Conservation (phyloP, 2,888 invertebrate genomes). For the Pseudococcus jackbeardsleyi region DNA sequence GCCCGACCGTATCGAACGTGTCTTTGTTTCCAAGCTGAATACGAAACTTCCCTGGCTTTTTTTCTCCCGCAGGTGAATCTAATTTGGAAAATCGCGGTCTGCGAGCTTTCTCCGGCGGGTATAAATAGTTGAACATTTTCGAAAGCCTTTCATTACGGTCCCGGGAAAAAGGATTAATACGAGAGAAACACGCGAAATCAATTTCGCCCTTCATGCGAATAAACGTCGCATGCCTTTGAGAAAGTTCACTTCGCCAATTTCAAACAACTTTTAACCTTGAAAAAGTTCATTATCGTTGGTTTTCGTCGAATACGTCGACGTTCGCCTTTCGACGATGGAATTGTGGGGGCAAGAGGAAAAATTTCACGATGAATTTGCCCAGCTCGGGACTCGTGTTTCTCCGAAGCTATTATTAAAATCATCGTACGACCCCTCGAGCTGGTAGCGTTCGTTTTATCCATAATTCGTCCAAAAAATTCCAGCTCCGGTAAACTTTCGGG, state of each 20-base stretch:
- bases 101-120: not conserved
- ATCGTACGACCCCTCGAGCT: not conserved
- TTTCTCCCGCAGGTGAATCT: too few species aligned
- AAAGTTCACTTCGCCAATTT: not conserved
- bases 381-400: not conserved
- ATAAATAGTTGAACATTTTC: not conserved
- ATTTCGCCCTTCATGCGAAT: not conserved
- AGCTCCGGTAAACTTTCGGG: not conserved
- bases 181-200: not conserved
- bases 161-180: not conserved
- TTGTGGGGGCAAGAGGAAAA: not conserved
- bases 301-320: not conserved
- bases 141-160: not conserved
- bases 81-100: too few species aligned
- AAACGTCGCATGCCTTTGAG: not conserved
- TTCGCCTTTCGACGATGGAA: not conserved
- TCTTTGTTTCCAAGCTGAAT: not conserved
- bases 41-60: too few species aligned
- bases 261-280: not conserved
- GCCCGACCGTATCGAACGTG: not conserved
- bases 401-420: not conserved
- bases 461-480: not conserved
- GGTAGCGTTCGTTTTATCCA: not conserved
- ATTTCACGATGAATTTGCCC: not conserved
- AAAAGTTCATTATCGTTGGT: constrained; percentile 20